These are phyloP conservation scores for Pollenia labialis DNA, from an alignment of 2,888 invertebrate genomes.

Conservation along the genomic window DNA sequence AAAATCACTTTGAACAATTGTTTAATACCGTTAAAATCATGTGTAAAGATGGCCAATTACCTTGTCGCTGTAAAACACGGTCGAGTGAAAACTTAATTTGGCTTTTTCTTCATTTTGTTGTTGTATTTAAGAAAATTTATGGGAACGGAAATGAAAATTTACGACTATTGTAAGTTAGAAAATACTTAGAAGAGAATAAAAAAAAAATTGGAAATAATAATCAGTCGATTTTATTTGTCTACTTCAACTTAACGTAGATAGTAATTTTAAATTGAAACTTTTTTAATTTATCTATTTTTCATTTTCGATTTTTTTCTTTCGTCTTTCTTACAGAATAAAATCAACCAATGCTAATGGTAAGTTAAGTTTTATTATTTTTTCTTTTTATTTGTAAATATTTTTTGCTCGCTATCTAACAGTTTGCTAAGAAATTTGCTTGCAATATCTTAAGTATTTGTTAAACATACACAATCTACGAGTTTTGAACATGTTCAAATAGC, in stretches of 20 bases:
- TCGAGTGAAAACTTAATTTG: constrained; percentile 66
- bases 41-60: constrained; percentile 66
- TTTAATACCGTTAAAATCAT: constrained; percentile 64
- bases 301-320: constrained; percentile 59
- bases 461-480: constrained; percentile 54
- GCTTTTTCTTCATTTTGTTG: constrained; percentile 47
- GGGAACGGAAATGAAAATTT: constrained; percentile 74
- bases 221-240: constrained; percentile 68
- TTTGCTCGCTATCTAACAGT: constrained; percentile 49
- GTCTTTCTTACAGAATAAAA: constrained; percentile 83
- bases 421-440: constrained; percentile 56
- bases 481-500: constrained; percentile 55
- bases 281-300: constrained; percentile 72
- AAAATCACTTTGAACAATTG: constrained; percentile 58
- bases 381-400: constrained; percentile 12
- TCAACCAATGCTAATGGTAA: constrained; percentile 84
- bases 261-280: constrained; percentile 70
- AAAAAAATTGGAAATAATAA: constrained; percentile 22
- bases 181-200: constrained; percentile 50
- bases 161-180: constrained; percentile 70
- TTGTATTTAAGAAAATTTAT: constrained; percentile 63
- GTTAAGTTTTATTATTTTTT: constrained; percentile 73
- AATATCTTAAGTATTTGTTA: constrained; percentile 68
- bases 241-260: constrained; percentile 61
- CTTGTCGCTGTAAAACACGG: constrained; percentile 52